Evolutionary conservation across 2,888 invertebrate species (phyloP).

Genomic region (Drosophila borealis): DNA sequence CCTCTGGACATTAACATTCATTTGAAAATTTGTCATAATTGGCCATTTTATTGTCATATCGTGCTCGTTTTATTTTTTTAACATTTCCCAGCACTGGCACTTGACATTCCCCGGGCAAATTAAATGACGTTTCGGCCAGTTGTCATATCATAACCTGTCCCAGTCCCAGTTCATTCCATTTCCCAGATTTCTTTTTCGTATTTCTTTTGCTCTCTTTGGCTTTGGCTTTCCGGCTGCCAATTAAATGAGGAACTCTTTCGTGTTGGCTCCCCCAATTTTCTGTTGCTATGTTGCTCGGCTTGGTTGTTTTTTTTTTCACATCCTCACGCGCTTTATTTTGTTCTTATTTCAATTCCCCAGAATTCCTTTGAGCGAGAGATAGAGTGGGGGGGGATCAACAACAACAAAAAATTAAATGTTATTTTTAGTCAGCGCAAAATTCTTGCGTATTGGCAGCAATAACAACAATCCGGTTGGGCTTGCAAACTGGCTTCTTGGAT

Average conservation of each 20-base stretch:
- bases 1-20: conserved; percentile 56
- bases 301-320: conserved; percentile 27
- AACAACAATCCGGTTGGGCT: conserved; percentile 15
- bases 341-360: conserved; percentile 59
- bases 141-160: conserved; percentile 47
- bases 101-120: conserved; percentile 39
- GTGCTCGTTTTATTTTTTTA: conserved; percentile 2
- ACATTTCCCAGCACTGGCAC: conserved; percentile 24
- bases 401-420: conserved; percentile 43
- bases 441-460: conserved; percentile 6
- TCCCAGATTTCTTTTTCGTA: conserved; percentile 51
- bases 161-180: conserved; percentile 18
- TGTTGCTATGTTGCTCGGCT: conserved; percentile 16
- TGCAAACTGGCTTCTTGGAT: no score
- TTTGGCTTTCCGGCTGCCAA: conserved; percentile 38
- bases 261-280: conserved; percentile 39
- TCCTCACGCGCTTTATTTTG: conserved; percentile 55
- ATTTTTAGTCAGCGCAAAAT: conserved; percentile 67
- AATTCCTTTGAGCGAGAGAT: conserved; percentile 38
- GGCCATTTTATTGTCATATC: conserved; percentile 58
- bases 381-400: conserved; percentile 22
- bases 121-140: conserved; percentile 44
- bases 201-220: conserved; percentile 6
- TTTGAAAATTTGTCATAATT: conserved; percentile 73
- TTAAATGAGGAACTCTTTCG: conserved; percentile 41